These are phyloP conservation scores for Amphimallon solstitiale DNA, from an alignment of 2,888 invertebrate species.

Conservation along the genomic window DNA sequence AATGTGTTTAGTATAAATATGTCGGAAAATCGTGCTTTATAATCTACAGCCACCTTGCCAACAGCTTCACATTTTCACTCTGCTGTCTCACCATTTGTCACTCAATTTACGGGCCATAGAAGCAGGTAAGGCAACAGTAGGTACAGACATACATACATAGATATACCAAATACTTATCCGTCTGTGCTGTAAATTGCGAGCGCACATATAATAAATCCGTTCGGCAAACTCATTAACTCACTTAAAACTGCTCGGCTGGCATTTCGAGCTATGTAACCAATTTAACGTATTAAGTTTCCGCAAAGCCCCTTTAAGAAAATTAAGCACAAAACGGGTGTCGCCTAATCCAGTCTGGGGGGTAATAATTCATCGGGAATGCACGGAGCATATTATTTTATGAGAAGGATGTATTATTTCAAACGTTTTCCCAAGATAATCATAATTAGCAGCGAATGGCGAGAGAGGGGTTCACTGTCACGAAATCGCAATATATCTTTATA, in stretches of 20 bases:
- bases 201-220: slow-evolving; percentile 18
- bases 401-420: slow-evolving; percentile 1
- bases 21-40: too few species aligned
- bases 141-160: too few species aligned
- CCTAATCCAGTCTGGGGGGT: slow-evolving; percentile 13
- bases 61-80: too few species aligned
- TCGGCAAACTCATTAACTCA: slow-evolving; percentile 19
- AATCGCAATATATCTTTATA: too few species aligned
- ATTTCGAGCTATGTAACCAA: slow-evolving; percentile 16
- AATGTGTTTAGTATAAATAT: too few species aligned
- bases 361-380: slow-evolving; percentile 14
- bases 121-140: too few species aligned
- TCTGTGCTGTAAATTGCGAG: not conserved
- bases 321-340: slow-evolving; percentile 21
- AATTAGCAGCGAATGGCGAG: not conserved
- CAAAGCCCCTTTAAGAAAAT: slow-evolving; percentile 25
- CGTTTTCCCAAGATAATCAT: not conserved
- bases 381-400: slow-evolving; percentile 7
- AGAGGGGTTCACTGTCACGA: too few species aligned
- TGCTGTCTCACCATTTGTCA: not conserved
- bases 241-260: slow-evolving; percentile 22
- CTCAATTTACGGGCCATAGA: not conserved
- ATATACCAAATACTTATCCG: slow-evolving; percentile 6
- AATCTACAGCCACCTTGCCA: too few species aligned
- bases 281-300: slow-evolving; percentile 26